phyloP scores from a whole-genome alignment of 2,797 vertebrate species.

The Cuculus canorus region DNA sequence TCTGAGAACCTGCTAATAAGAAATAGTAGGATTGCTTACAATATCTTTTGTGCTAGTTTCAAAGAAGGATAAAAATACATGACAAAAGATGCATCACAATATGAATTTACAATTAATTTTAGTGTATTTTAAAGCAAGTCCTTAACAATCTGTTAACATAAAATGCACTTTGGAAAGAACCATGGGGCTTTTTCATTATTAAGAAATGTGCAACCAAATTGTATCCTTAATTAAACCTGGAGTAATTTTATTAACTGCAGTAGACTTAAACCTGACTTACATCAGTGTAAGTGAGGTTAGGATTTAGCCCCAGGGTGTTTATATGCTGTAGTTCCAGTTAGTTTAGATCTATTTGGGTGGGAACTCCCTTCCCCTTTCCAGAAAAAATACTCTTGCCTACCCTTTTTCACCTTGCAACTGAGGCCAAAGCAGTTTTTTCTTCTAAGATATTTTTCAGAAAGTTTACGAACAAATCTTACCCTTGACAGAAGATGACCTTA shows the following conservation, averaged over 20 bases:
- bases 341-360: slow-evolving; percentile 67
- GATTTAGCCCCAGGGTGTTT: slow-evolving; percentile 46
- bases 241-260: slow-evolving; percentile 67
- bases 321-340: slow-evolving; percentile 58
- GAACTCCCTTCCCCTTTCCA: slow-evolving; percentile 57
- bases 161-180: slow-evolving; percentile 63
- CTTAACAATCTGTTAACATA: slow-evolving; percentile 36
- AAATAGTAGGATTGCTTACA: slow-evolving; percentile 35
- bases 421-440: slow-evolving; percentile 36
- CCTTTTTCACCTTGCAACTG: slow-evolving; percentile 12
- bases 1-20: slow-evolving; percentile 22
- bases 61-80: neutral
- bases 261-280: slow-evolving; percentile 53
- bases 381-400: slow-evolving; percentile 45
- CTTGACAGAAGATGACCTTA: neutral
- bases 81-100: slow-evolving; percentile 28
- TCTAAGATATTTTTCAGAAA: slow-evolving; percentile 29
- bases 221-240: slow-evolving; percentile 66
- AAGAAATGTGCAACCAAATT: slow-evolving; percentile 62
- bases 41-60: slow-evolving; percentile 13
- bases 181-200: slow-evolving; percentile 61
- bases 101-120: slow-evolving; percentile 34
- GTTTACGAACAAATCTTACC: neutral
- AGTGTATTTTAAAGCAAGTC: slow-evolving; percentile 12
- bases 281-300: slow-evolving; percentile 48